A percentile compares a stretch with the other conserved stretches of the same genome.
Conservation (phyloP, 2,113 vertebrate species). For the Clarias macrocephalus region DNA sequence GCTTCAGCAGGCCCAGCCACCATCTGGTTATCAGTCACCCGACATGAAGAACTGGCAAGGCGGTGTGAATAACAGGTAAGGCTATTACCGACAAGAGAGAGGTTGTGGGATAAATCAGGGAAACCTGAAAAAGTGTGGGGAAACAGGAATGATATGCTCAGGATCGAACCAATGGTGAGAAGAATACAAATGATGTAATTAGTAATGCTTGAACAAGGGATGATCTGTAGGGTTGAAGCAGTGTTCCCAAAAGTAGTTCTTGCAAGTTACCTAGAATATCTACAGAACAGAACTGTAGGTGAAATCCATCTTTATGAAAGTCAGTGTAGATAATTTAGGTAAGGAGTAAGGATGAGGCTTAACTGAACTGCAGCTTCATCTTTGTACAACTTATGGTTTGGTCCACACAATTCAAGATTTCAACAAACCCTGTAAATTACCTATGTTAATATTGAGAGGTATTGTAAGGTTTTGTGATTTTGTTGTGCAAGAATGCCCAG, state of each 20-base stretch:
- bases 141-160: not conserved
- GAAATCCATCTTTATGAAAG: not conserved
- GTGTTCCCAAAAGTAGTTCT: not conserved
- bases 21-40: slow-evolving; percentile 87
- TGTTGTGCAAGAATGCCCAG: not conserved
- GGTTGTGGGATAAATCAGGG: not conserved
- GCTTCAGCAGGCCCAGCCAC: slow-evolving; percentile 81
- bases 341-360: not conserved
- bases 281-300: not conserved
- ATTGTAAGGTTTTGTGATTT: not conserved
- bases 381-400: not conserved
- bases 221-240: not conserved
- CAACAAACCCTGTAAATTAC: too few species aligned
- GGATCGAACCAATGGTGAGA: not conserved
- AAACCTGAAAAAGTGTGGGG: not conserved
- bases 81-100: too few species aligned
- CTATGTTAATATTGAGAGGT: too few species aligned
- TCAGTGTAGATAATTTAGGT: not conserved
- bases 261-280: not conserved
- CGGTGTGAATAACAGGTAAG: slow-evolving; percentile 79
- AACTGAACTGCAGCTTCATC: not conserved
- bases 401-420: not conserved
- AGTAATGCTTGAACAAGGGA: not conserved
- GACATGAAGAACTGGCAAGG: slow-evolving; percentile 92
- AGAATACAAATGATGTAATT: not conserved